Evolutionary conservation across 30 jellyfish, hydroid and myxozoan genomes (phyloP).

Genomic region (Pelagia noctiluca): DNA sequence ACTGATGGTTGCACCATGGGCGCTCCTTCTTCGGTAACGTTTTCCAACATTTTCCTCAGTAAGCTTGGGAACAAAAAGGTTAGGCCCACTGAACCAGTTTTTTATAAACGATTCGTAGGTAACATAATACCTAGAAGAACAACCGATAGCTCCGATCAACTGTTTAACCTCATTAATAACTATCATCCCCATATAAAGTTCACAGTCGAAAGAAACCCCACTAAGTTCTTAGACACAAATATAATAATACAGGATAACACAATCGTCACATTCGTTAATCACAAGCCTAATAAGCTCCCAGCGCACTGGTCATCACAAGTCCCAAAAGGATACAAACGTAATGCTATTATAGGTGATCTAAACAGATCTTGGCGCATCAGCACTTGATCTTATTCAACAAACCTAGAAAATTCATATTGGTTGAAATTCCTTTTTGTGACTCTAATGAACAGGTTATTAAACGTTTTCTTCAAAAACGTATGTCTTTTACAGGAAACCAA

Average conservation of each 20-base stretch:
- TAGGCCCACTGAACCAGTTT: background rate
- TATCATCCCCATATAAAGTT: slow-evolving; percentile 11
- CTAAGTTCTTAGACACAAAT: slow-evolving; percentile 12
- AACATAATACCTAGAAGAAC: slow-evolving; percentile 1
- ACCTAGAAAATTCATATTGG: too few relatives aligned
- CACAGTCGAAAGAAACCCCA: slow-evolving; percentile 14
- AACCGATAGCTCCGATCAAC: background rate
- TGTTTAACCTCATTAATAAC: background rate
- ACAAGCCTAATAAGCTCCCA: slow-evolving; percentile 14
- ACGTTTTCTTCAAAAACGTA: too few relatives aligned
- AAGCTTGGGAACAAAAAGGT: background rate
- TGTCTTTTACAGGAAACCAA: too few relatives aligned
- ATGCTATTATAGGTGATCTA: slow-evolving; percentile 14
- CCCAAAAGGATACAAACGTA: slow-evolving; percentile 16
- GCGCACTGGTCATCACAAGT: slow-evolving; percentile 16
- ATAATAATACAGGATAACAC: background rate
- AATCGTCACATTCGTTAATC: background rate
- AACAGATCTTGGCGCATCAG: background rate
- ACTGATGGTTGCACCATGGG: slow-evolving; percentile 17
- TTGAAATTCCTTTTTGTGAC: too few relatives aligned
- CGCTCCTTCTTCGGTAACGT: background rate
- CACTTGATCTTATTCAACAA: too few relatives aligned
- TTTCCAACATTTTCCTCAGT: background rate
- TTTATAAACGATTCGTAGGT: background rate
- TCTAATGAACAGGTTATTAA: too few relatives aligned